Evolutionary conservation across 2,113 vertebrate genomes (phyloP), one percentile per base, ranked within the genome.

Genomic region (Caretta caretta): DNA sequence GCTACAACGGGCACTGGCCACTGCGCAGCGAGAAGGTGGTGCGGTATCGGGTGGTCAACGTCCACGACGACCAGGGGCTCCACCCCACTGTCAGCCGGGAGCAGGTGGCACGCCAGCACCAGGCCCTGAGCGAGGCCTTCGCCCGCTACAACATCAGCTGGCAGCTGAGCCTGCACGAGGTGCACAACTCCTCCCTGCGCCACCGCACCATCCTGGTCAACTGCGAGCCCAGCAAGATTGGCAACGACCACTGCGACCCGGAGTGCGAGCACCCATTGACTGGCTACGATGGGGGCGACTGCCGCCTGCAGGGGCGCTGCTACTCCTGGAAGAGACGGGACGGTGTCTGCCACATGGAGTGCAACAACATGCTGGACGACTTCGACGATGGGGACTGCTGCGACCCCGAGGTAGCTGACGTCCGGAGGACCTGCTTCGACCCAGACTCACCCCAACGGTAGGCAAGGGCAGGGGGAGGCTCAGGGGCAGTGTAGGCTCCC

Each of bases 301-400:
- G 99, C 95, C 98, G 98, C 0, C 98, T 98, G 51, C 96, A 98
- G 5, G 98, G 99, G 35, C 98, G 98, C 82, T 99, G 99, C 96
- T 99, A 99, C 97, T 97, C 98, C 96, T 99, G 99, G 99, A 99
- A 99, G 97, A 99, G 98, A 84, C 98, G 99, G 5, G 99, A 99
- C 0, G 99, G 99, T 2, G 16, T 99, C 84, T 99, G 99, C 82
- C 98, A 99, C 80, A 95, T 95, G 89, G 99, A 99, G 92, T 99
- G 99, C 98, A 99, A 99, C 98, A 99, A 99, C 85, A 99, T 99
- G 97, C 89, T 99, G 93, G 99, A 99, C 0, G 99, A 99, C 97
- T 99, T 99, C 1, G 99, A 99, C 0, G 99, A 99, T 0, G 99
- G 99, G 0, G 99, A 99, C 98, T 99, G 99, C 98, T 99, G 99